These are phyloP conservation scores for Caenorhabditis brenneri DNA, from an alignment of 1,140 invertebrate species.

Conservation along the genomic window DNA sequence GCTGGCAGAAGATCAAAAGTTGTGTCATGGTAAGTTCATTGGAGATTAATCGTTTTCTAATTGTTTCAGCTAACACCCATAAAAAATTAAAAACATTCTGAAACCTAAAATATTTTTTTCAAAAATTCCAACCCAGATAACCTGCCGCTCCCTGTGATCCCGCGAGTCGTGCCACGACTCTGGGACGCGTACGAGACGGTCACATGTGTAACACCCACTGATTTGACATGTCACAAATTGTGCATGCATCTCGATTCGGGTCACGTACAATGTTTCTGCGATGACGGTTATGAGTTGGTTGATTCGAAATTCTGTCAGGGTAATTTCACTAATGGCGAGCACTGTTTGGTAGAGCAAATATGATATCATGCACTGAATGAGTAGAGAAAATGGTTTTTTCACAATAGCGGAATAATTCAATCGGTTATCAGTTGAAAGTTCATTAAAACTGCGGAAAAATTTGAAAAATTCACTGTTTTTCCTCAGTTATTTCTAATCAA, in stretches of 20 bases:
- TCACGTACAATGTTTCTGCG: slow-evolving; percentile 36
- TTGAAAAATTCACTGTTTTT: too few species aligned
- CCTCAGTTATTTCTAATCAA: too few species aligned
- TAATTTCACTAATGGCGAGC: neutral
- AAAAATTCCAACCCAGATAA: neutral
- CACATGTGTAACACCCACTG: slow-evolving; percentile 28
- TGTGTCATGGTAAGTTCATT: slow-evolving; percentile 74
- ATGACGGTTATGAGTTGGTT: slow-evolving; percentile 1
- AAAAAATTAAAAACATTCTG: too few species aligned
- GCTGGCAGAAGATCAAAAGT: slow-evolving; percentile 72
- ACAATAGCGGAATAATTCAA: neutral
- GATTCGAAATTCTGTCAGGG: slow-evolving; percentile 27
- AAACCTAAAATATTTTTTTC: too few species aligned
- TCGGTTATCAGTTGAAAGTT: neutral
- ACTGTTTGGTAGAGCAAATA: neutral
- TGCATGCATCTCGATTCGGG: slow-evolving; percentile 50
- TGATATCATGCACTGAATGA: too few species aligned
- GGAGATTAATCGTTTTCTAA: too few species aligned
- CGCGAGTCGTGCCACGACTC: too few species aligned
- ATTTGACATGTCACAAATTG: slow-evolving; percentile 53
- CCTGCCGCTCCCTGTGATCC: neutral
- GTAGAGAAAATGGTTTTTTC: too few species aligned
- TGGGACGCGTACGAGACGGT: slow-evolving; percentile 28
- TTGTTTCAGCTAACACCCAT: too few species aligned
- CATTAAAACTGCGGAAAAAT: neutral